phyloP scores from a whole-genome alignment of 2,113 vertebrate genomes.

The Athene cunicularia region DNA sequence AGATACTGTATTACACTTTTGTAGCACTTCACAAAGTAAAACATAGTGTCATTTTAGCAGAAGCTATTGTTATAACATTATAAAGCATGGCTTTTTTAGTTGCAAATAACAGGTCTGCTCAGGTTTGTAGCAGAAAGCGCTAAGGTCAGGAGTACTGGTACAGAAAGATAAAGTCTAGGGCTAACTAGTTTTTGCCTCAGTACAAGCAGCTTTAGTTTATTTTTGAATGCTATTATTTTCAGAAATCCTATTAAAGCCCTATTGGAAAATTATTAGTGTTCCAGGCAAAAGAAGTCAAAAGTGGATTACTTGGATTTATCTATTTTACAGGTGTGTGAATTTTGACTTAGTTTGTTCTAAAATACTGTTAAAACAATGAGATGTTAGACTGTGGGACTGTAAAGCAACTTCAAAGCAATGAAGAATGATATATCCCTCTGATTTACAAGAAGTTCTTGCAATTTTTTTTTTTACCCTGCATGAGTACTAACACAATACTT shows the following conservation, averaged over 20 bases:
- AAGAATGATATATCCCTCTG: not conserved
- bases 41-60: constrained; percentile 30
- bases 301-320: not conserved
- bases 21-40: constrained; percentile 61
- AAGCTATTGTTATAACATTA: constrained; percentile 52
- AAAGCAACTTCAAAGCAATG: constrained; percentile 21
- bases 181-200: not conserved
- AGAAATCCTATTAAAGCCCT: not conserved
- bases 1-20: constrained; percentile 54
- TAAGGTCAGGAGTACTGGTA: constrained; percentile 43
- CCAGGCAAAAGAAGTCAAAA: not conserved
- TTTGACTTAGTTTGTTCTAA: not conserved
- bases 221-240: not conserved
- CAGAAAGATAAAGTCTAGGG: not conserved
- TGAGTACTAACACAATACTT: constrained; percentile 21
- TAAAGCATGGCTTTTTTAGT: constrained; percentile 40
- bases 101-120: constrained; percentile 2
- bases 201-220: constrained; percentile 21
- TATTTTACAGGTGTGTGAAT: not conserved
- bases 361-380: not conserved
- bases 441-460: constrained; percentile 9
- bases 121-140: constrained; percentile 6
- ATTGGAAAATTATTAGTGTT: not conserved
- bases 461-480: not conserved
- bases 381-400: not conserved